phyloP scores from a whole-genome alignment of 2,888 invertebrate genomes.

The Sesamia inferens region DNA sequence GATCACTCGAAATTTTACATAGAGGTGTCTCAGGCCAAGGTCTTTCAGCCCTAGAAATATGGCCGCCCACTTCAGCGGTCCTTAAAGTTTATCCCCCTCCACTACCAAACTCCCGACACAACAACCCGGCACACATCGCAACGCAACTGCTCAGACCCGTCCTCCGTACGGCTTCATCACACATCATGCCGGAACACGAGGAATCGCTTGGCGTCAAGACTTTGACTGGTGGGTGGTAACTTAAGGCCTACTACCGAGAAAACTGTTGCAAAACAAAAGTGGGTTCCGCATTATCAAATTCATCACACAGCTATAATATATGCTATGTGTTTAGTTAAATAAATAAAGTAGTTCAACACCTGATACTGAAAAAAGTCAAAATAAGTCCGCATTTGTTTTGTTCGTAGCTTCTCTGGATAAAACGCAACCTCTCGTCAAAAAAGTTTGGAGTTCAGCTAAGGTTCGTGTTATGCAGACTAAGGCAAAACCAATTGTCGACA shows the following conservation, averaged over 20 bases:
- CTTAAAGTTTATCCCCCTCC: no score
- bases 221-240: no score
- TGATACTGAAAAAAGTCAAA: constrained; percentile 7
- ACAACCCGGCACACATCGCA: no score
- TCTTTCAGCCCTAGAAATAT: no score
- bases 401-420: constrained; percentile 83
- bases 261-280: constrained; percentile 82
- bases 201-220: no score
- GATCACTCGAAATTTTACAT: no score
- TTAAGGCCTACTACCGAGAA: constrained; percentile 56
- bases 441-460: constrained; percentile 76
- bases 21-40: no score
- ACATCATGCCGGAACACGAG: no score
- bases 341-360: constrained; percentile 23
- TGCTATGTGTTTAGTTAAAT: constrained; percentile 1
- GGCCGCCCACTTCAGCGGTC: no score
- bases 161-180: no score
- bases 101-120: no score
- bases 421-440: constrained; percentile 74
- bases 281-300: constrained; percentile 46
- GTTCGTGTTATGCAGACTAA: constrained; percentile 66
- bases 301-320: neutral
- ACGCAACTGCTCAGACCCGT: no score
- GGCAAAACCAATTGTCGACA: constrained; percentile 74
- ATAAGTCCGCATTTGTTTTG: constrained; percentile 76